These are phyloP conservation scores for Thermophis baileyi DNA, from an alignment of 2,113 vertebrate species.

Conservation along the genomic window DNA sequence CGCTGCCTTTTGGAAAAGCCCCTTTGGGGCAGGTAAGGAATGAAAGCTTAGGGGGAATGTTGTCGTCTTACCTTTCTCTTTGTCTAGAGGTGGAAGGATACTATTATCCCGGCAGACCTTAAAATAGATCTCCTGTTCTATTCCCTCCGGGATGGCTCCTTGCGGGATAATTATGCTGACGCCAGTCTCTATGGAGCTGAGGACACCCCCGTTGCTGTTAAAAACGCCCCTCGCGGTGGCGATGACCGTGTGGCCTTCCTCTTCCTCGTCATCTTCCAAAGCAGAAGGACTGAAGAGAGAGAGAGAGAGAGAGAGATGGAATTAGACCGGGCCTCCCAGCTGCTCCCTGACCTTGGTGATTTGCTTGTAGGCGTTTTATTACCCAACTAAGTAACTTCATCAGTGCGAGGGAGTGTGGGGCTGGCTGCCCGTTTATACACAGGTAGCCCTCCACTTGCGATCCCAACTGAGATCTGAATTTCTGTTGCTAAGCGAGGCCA, in stretches of 20 bases:
- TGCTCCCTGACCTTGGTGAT: background rate
- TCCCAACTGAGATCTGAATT: no score
- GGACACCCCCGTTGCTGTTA: constrained; percentile 93
- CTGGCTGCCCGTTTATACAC: background rate
- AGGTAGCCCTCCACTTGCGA: background rate
- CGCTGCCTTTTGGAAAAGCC: no score
- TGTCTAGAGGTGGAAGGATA: constrained; percentile 96
- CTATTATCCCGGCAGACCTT: constrained; percentile 99
- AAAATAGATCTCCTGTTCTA: constrained; percentile 99
- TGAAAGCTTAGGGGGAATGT: background rate
- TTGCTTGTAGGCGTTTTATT: background rate
- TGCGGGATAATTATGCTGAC: constrained; percentile 99
- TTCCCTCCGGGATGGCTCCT: constrained; percentile 93
- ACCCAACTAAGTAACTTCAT: background rate
- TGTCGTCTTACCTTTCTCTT: constrained; percentile 88
- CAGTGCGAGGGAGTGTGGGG: background rate
- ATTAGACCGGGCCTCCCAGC: background rate
- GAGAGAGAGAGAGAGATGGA: background rate
- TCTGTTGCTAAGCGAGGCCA: no score
- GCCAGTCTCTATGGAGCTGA: constrained; percentile 97
- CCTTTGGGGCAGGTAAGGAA: no score
- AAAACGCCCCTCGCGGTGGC: constrained; percentile 95
- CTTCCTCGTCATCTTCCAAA: constrained; percentile 93
- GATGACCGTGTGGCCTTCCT: constrained; percentile 96
- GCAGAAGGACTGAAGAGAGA: constrained; percentile 82